Conservation (phyloP, 30 jellyfish, hydroid and myxozoan species). For the Rhopilema esculentum region DNA sequence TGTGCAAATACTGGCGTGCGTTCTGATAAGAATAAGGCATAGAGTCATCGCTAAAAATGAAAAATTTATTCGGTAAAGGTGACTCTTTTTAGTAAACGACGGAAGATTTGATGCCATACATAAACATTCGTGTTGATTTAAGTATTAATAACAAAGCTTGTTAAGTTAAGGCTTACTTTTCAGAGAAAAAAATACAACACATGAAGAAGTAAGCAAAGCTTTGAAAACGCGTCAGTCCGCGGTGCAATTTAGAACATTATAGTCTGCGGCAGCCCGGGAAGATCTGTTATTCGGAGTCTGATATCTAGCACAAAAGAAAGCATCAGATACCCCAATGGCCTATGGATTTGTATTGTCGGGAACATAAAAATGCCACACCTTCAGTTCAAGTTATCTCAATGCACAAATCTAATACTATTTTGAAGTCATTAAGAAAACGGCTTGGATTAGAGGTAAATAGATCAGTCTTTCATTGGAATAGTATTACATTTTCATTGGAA, state of each 20-base stretch:
- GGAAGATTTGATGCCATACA: too few species aligned
- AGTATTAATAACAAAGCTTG: too few species aligned
- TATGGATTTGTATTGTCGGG: slow-evolving; percentile 81
- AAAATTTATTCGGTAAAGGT: too few species aligned
- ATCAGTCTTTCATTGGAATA: not conserved
- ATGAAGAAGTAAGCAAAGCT: slow-evolving; percentile 74
- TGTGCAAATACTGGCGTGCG: too few species aligned
- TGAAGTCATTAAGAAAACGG: slow-evolving; percentile 1
- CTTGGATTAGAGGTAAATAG: slow-evolving; percentile 61
- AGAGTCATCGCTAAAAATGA: too few species aligned
- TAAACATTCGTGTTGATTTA: too few species aligned
- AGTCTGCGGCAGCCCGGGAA: slow-evolving; percentile 76
- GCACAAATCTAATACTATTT: slow-evolving; percentile 27
- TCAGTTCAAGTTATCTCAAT: slow-evolving; percentile 25
- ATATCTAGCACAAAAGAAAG: slow-evolving; percentile 45
- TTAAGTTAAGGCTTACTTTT: not conserved
- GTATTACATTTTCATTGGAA: too few species aligned
- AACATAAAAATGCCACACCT: slow-evolving; percentile 46
- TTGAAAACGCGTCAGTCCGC: slow-evolving; percentile 66
- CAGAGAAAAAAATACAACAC: slow-evolving; percentile 48
- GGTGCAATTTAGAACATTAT: slow-evolving; percentile 78
- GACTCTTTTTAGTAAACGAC: too few species aligned
- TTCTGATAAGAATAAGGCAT: too few species aligned
- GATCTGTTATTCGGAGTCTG: slow-evolving; percentile 49
- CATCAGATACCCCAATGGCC: slow-evolving; percentile 67